phyloP scores from a whole-genome alignment of 2,888 invertebrate genomes.

The Epinotia bilunana region DNA sequence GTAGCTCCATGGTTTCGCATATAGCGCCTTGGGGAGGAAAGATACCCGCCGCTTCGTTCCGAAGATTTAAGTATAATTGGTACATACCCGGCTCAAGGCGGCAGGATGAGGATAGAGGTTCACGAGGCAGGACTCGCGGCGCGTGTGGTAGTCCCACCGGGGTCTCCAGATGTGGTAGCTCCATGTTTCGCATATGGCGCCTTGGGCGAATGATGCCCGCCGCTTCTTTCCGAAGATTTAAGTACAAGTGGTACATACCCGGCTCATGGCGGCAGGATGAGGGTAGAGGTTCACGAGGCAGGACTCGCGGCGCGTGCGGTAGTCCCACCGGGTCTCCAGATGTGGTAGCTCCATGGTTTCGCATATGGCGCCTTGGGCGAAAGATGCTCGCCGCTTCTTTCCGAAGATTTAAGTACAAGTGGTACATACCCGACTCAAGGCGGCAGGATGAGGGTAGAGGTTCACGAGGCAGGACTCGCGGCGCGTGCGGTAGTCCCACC shows the following conservation, averaged over 20 bases:
- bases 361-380: slow-evolving; percentile 96
- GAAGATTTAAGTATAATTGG: too few species aligned
- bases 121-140: slow-evolving; percentile 94
- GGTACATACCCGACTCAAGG: too few species aligned
- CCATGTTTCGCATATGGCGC: slow-evolving; percentile 98
- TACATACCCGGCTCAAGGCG: slow-evolving; percentile 91
- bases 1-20: slow-evolving; percentile 98
- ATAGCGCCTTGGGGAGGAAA: too few species aligned
- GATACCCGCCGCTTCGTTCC: too few species aligned
- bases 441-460: too few species aligned
- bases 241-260: slow-evolving; percentile 82
- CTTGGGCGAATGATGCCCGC: too few species aligned
- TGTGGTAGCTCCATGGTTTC: slow-evolving; percentile 98
- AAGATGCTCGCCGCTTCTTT: slow-evolving; percentile 97
- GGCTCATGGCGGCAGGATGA: slow-evolving; percentile 93
- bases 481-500: too few species aligned
- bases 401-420: slow-evolving; percentile 77
- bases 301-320: slow-evolving; percentile 90
- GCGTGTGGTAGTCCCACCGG: slow-evolving; percentile 95
- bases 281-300: slow-evolving; percentile 98
- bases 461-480: too few species aligned
- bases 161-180: slow-evolving; percentile 98
- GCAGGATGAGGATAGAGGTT: slow-evolving; percentile 97
- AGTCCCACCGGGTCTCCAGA: slow-evolving; percentile 97
- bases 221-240: too few species aligned